Evolutionary conservation across 2,113 vertebrate genomes (phyloP).

Genomic region (Sula dactylatra): DNA sequence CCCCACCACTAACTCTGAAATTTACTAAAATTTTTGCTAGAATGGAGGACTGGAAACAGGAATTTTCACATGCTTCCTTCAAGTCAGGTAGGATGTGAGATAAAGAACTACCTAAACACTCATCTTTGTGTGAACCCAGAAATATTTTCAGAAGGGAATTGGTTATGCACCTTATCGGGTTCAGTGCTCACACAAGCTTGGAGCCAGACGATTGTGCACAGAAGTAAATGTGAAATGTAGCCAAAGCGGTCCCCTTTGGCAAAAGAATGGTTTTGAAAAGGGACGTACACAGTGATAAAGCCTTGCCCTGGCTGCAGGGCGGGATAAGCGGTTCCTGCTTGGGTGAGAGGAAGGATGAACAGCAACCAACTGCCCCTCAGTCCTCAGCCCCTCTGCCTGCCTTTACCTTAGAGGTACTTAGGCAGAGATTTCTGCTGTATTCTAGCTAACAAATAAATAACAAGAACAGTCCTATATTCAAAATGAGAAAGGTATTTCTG

Average conservation of each 20-base stretch:
- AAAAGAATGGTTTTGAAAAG: background rate
- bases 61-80: background rate
- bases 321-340: background rate
- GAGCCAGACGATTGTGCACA: background rate
- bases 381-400: background rate
- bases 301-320: background rate
- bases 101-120: background rate
- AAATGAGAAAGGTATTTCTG: background rate
- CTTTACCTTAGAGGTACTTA: background rate
- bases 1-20: background rate
- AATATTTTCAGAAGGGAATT: background rate
- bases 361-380: background rate
- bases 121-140: background rate
- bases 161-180: rapidly evolving
- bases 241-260: background rate
- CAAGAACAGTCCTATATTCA: background rate
- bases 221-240: background rate
- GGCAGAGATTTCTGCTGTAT: background rate
- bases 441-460: background rate
- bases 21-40: background rate
- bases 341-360: background rate
- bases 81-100: background rate
- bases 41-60: background rate
- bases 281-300: background rate
- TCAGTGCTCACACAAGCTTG: background rate